A percentile compares a stretch with the other conserved stretches of the same genome.
These are phyloP conservation scores for Sphaerophoria taeniata DNA, from an alignment of 2,888 invertebrate genomes.

Conservation along the genomic window DNA sequence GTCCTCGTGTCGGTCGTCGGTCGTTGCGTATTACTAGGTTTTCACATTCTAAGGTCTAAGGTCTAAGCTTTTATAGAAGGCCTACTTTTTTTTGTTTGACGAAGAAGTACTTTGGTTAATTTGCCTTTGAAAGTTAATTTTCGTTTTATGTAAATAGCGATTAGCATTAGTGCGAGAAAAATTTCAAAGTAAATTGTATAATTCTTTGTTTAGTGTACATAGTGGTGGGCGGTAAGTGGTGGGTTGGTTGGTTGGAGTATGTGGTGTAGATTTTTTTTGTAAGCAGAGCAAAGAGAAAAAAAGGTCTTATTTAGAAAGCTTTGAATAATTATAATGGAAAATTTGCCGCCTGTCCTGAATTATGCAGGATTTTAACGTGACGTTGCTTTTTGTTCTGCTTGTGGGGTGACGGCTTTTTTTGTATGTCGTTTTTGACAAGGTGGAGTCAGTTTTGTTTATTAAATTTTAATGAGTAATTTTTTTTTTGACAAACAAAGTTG, in stretches of 20 bases:
- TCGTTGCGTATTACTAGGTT: neutral
- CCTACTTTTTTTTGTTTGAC: neutral
- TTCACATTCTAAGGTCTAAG: neutral
- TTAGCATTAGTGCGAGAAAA: constrained; percentile 50
- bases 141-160: constrained; percentile 58
- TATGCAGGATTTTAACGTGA: constrained; percentile 3
- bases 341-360: constrained; percentile 24
- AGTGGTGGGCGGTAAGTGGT: neutral
- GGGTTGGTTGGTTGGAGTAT: neutral
- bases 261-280: neutral
- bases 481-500: neutral
- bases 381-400: neutral
- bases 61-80: constrained; percentile 15
- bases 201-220: constrained; percentile 16
- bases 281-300: neutral
- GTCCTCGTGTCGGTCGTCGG: no score
- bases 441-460: constrained; percentile 10
- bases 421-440: neutral
- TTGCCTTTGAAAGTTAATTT: constrained; percentile 47
- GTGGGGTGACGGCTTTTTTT: neutral
- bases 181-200: constrained; percentile 31
- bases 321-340: constrained; percentile 29
- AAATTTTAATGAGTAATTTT: constrained; percentile 13
- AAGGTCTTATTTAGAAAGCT: constrained; percentile 26
- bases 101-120: constrained; percentile 36